Conservation (phyloP, 2,888 invertebrate genomes). For the Creontiades dilutus region DNA sequence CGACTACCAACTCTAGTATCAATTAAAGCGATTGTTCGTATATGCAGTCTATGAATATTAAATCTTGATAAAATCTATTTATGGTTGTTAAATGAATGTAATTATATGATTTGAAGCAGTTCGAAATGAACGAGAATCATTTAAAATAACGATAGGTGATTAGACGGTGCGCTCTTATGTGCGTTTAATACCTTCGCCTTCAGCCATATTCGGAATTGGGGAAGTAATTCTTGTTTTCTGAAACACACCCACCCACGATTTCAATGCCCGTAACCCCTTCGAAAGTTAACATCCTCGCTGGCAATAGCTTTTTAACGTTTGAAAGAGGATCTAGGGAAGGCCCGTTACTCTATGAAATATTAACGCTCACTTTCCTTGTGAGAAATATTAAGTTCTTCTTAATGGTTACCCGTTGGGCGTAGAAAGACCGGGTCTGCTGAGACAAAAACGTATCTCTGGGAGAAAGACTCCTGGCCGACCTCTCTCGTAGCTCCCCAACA, state of each 20-base stretch:
- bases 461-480: not conserved
- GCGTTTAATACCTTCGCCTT: too few relatives aligned
- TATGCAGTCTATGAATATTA: too few relatives aligned
- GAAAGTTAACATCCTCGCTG: not conserved
- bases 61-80: too few relatives aligned
- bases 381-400: not conserved
- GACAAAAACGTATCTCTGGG: not conserved
- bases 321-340: not conserved
- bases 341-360: constrained; percentile 15
- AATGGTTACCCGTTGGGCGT: not conserved
- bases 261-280: not conserved
- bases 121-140: too few relatives aligned
- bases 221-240: not conserved
- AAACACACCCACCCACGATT: not conserved
- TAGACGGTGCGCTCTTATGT: too few relatives aligned
- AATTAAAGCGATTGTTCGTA: too few relatives aligned
- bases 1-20: too few relatives aligned
- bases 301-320: not conserved
- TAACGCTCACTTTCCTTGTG: not conserved
- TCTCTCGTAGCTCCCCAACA: not conserved
- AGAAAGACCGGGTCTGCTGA: not conserved
- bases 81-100: too few relatives aligned
- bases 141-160: too few relatives aligned
- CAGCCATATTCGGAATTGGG: too few relatives aligned
- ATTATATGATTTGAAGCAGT: too few relatives aligned